phyloP scores from a whole-genome alignment of 1,140 invertebrate genomes.

The Drosophila seguyi region DNA sequence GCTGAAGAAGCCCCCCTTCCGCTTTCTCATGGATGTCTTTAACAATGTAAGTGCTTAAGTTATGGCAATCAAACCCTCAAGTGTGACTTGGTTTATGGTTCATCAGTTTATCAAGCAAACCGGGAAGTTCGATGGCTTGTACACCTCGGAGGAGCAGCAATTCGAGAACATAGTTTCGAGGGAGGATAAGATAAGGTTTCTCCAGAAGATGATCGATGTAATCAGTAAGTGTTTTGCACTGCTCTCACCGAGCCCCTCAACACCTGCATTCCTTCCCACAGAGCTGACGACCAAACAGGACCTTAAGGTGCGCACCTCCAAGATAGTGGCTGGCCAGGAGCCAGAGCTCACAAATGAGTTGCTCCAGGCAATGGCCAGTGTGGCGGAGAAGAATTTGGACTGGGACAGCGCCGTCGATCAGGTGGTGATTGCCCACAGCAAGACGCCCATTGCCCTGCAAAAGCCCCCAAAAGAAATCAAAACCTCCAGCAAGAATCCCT shows the following conservation, averaged over 20 bases:
- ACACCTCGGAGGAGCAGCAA: constrained; percentile 91
- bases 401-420: constrained; percentile 87
- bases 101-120: constrained; percentile 92
- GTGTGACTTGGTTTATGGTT: constrained; percentile 14
- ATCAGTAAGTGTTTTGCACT: constrained; percentile 88
- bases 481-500: constrained; percentile 43
- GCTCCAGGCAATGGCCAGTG: constrained; percentile 93
- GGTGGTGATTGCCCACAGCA: constrained; percentile 53
- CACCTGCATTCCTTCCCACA: constrained; percentile 81
- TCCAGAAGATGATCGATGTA: constrained; percentile 95
- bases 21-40: constrained; percentile 97
- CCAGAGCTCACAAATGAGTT: constrained; percentile 96
- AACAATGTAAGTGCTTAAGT: constrained; percentile 88
- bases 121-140: constrained; percentile 94
- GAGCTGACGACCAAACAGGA: constrained; percentile 90
- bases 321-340: constrained; percentile 97
- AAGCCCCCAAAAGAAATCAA: constrained; percentile 36
- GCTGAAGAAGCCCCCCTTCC: constrained; percentile 96
- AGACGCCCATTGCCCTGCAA: constrained; percentile 14
- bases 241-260: not conserved
- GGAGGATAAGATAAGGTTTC: constrained; percentile 93
- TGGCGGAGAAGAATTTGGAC: constrained; percentile 89
- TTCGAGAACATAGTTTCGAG: constrained; percentile 96
- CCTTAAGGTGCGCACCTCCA: constrained; percentile 92
- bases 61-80: not conserved